Evolutionary conservation across 2,113 vertebrate genomes (phyloP), one percentile per base, ranked within the genome.

Genomic region (Atlantisia rogersi): DNA sequence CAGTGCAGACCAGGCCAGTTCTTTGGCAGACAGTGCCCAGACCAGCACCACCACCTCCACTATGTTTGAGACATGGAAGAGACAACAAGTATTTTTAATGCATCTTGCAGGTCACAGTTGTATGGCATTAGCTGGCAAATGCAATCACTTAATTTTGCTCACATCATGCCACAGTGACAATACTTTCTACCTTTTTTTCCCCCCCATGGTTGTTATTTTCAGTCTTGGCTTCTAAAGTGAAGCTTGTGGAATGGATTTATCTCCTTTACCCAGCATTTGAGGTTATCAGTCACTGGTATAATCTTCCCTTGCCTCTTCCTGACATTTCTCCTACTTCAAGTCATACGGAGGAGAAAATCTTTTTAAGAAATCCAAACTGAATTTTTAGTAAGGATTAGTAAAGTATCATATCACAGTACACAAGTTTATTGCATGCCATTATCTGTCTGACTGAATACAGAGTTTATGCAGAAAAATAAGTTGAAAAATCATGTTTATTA

Each of bases 401-500:
- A 37, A 88, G 44, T n/a, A 60, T 44, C 58, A 44, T 6, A 7
- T 48, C 17, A 3, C 65, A 78, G 58, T 10, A 79, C 24, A 82
- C 44, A 76, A 73, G 65, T n/a, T 68, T n/a, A 76, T 28, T 90
- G 53, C 40, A 73, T 48, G 44, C 85, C 79, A 55, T 71, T 80
- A 94, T 42, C 44, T 60, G 56, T 40, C 81, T 90, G 77, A 86
- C 60, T 87, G 71, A 82, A 80, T 37, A 50, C 59, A 58, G 56
- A 89, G 37, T 82, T 88, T n/a, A 69, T 58, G 67, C n/a, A 83
- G 82, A 83, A 80, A 85, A 68, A 79, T 18, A 84, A 87, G 71
- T 2, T 48, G 58, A 60, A 93, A 77, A 85, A n/a, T 35, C 28
- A 29, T 35, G 9, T 53, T 85, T 73, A 79, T 91, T 68, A 64